phyloP scores from a whole-genome alignment of 2,888 invertebrate species.

The Pammene fasciana region DNA sequence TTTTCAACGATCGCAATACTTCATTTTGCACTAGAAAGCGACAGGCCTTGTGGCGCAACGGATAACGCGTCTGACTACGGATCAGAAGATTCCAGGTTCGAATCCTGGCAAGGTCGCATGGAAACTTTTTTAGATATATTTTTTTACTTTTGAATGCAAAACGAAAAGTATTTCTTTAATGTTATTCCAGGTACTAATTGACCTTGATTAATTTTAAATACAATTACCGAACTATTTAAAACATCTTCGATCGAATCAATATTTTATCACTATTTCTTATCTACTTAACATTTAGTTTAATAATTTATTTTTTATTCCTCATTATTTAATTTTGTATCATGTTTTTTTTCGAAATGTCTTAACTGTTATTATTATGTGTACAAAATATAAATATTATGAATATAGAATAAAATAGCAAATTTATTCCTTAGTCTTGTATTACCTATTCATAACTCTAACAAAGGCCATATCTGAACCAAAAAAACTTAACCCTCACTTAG shows the following conservation, averaged over 20 bases:
- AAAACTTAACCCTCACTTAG: conserved; percentile 19
- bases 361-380: no score
- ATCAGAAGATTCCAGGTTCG: conserved; percentile 87
- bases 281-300: no score
- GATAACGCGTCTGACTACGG: conserved; percentile 84
- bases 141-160: not conserved
- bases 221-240: no score
- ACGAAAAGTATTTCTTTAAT: not conserved
- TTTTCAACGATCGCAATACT: not conserved
- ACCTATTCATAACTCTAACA: conserved; percentile 7
- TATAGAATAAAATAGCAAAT: not conserved
- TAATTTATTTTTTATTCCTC: no score
- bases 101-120: conserved; percentile 86
- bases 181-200: no score
- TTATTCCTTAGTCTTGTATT: not conserved
- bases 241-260: no score
- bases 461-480: conserved; percentile 14
- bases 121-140: no score
- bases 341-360: no score
- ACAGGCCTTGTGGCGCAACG: conserved; percentile 42
- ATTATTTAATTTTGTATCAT: no score
- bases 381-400: no score
- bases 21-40: not conserved
- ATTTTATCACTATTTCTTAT: no score
- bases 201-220: no score